Conservation (phyloP, 2,888 invertebrate species). For the Cabera pusaria region DNA sequence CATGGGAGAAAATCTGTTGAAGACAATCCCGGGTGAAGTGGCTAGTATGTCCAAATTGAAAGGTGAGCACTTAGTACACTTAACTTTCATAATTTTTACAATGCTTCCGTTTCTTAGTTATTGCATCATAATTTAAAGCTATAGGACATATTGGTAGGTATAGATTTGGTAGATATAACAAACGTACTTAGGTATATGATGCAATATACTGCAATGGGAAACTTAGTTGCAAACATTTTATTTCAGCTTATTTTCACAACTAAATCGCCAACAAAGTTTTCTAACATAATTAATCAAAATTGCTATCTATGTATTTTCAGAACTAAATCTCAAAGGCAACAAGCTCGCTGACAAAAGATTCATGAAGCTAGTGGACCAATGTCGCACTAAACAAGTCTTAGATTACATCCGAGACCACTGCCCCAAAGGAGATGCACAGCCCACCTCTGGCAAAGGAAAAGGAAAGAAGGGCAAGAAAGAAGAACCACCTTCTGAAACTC, state of each 20-base stretch:
- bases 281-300: too few relatives aligned
- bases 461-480: constrained; percentile 72
- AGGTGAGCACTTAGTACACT: constrained; percentile 58
- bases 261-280: too few relatives aligned
- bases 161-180: too few relatives aligned
- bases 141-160: too few relatives aligned
- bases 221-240: too few relatives aligned
- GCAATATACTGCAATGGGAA: too few relatives aligned
- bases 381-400: constrained; percentile 88
- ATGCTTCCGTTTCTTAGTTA: constrained; percentile 2
- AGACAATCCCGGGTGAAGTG: constrained; percentile 87
- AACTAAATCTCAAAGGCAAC: constrained; percentile 89
- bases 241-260: too few relatives aligned
- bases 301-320: constrained; percentile 54
- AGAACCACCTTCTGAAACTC: constrained; percentile 52
- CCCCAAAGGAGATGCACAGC: constrained; percentile 61
- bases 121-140: constrained; percentile 4
- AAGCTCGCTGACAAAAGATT: constrained; percentile 88
- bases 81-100: too few relatives aligned
- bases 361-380: constrained; percentile 89
- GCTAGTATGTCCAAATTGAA: constrained; percentile 88
- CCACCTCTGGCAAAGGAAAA: constrained; percentile 50
- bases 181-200: too few relatives aligned
- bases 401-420: constrained; percentile 90
- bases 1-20: constrained; percentile 86